These are phyloP conservation scores for Philereme transversata DNA, from an alignment of 2,888 invertebrate species.

Conservation along the genomic window DNA sequence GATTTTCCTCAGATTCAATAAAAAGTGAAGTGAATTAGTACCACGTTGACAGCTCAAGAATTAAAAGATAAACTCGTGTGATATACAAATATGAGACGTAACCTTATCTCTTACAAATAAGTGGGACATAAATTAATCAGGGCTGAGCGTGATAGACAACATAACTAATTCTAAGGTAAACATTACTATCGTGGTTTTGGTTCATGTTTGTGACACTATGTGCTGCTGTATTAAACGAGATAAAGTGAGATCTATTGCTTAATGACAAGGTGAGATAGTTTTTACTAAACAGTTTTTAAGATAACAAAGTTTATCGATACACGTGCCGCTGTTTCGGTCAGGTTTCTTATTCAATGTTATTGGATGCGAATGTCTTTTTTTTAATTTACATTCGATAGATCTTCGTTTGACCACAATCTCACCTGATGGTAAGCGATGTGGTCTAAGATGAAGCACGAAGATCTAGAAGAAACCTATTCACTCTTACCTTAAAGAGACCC, in stretches of 20 bases:
- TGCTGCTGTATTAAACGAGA: conserved; percentile 56
- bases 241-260: conserved; percentile 30
- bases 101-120: conserved; percentile 77
- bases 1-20: conserved; percentile 39
- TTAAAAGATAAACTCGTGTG: conserved; percentile 80
- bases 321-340: too few species aligned
- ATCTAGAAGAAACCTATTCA: too few species aligned
- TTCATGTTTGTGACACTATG: conserved; percentile 63
- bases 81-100: conserved; percentile 75
- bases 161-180: conserved; percentile 73
- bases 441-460: too few species aligned
- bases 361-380: too few species aligned
- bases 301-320: too few species aligned
- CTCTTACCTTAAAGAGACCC: too few species aligned
- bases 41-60: conserved; percentile 75
- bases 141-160: conserved; percentile 73
- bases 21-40: conserved; percentile 52
- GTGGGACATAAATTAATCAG: conserved; percentile 78
- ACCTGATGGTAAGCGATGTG: too few species aligned
- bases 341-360: too few species aligned
- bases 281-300: background rate
- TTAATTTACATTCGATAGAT: too few species aligned
- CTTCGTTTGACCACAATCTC: too few species aligned
- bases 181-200: conserved; percentile 70
- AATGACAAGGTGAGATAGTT: conserved; percentile 12